Base-by-base conservation (phyloP, 2,113 vertebrate species). In the Elephas maximus region DNA sequence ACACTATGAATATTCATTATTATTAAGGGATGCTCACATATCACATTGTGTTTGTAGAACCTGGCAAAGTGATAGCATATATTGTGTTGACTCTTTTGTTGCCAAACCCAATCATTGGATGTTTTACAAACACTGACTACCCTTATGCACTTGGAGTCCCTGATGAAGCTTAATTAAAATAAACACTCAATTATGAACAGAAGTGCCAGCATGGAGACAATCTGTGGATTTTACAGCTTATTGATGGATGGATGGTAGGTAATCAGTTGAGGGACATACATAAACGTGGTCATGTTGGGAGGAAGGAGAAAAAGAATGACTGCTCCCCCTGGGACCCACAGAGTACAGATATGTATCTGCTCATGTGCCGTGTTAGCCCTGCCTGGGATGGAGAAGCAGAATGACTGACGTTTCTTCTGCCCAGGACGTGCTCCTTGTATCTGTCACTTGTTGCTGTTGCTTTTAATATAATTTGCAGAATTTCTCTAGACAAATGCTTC, bases 131-230 rank as follows among this genome's bases (percentile, higher is more conserved):
- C 53, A 86, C 89, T 93, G 76, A 78, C 57, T 83, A 78, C 71
- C n/a, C 23, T 86, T 74, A 65, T 88, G 71, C 62, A 33, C 85
- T 95, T 44, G 23, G 92, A 87, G 62, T 95, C 81, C 79, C 67
- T 88, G 92, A 96, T 95, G 77, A 94, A 81, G 2, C 63, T 94
- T 95, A 94, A 95, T 98, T 96, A 95, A 57, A 97, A 94, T 90
- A 95, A 93, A 93, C 81, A 94, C 90, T 93, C 21, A 0, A 15
- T 90, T 78, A 82, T 88, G 71, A 96, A 90, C 78, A 71, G 71
- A 95, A 93, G 71, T 44, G 51, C 88, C 90, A 37, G 44, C n/a
- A 2, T 8, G 30, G 86, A 45, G 33, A 51, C 51, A 53, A 12
- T 73, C 37, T 11, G 74, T 79, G 88, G 90, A 67, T 48, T 83